phyloP scores from a whole-genome alignment of 1,140 invertebrate genomes.

The Macrobrachium nipponense region DNA sequence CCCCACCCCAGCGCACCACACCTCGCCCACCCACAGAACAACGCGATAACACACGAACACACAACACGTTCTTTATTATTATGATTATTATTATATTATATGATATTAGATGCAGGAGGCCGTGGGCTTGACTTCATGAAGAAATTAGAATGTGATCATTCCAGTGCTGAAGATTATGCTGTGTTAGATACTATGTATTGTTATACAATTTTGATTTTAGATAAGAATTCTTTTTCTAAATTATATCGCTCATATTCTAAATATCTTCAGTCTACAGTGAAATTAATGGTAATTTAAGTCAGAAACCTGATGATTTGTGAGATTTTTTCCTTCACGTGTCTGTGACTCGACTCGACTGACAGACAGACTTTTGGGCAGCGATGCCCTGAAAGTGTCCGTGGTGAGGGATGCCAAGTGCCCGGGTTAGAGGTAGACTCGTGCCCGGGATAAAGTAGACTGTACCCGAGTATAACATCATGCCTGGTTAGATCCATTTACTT shows the following conservation, averaged over 20 bases:
- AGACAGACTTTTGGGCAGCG: slow-evolving; percentile 40
- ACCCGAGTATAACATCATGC: slow-evolving; percentile 55
- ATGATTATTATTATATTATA: too few relatives aligned
- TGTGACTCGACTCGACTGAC: slow-evolving; percentile 39
- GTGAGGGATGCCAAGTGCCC: slow-evolving; percentile 61
- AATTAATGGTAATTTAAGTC: too few relatives aligned
- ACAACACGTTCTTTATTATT: slow-evolving; percentile 16
- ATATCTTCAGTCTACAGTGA: too few relatives aligned
- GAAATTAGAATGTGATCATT: too few relatives aligned
- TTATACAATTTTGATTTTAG: too few relatives aligned
- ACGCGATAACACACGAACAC: slow-evolving; percentile 37
- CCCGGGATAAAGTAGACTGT: slow-evolving; percentile 57
- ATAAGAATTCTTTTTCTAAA: too few relatives aligned
- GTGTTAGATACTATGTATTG: too few relatives aligned
- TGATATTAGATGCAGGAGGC: too few relatives aligned
- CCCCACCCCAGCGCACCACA: slow-evolving; percentile 52
- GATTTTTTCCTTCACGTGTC: neutral
- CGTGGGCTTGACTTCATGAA: too few relatives aligned
- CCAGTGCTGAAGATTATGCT: too few relatives aligned
- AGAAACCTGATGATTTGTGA: too few relatives aligned
- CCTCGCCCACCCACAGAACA: slow-evolving; percentile 35
- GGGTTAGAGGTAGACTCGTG: slow-evolving; percentile 59
- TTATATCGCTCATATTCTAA: too few relatives aligned
- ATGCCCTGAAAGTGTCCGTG: slow-evolving; percentile 45
- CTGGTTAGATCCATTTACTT: slow-evolving; percentile 16